Base-by-base conservation (phyloP, 2,113 vertebrate species). In the Tyrannus savana region DNA sequence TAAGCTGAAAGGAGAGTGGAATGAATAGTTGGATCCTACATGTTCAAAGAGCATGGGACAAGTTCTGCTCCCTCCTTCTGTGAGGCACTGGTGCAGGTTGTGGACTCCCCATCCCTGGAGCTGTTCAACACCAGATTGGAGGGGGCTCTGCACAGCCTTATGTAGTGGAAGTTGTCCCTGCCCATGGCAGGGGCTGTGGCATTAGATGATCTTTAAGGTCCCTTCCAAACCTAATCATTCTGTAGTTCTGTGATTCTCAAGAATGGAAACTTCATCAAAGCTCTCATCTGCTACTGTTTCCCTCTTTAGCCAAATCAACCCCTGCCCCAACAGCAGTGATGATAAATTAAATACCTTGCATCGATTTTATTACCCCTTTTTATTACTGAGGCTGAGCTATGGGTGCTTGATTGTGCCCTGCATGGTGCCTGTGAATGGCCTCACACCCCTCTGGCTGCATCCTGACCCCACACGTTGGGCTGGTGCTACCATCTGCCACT, bases 181-280 rank as follows among this genome's bases (percentile, higher is more conserved):
- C 11, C 28, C n/a, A 23, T 41, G 10, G 68, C 10, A 2, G 6
- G 19, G 19, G 35, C 7, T 0, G 2, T 28, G n/a, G n/a, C 30
- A 23, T 3, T n/a, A 17, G 8, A 41, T 21, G 47, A 13, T 41
- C n/a, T 53, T 28, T 28, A 39, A 28, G 15, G 28, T 87, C 18
- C 15, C 24, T 71, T 71, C 47, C 24, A 47, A 4, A 15, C 2
- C 3, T 60, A 8, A 8, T 46, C 3, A 28, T 71, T 62, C n/a
- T 53, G 6, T 39, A n/a, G 4, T 46, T 78, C 12, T 6, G 0
- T 1, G 0, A 4, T 53, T 23, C 46, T 90, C 19, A 39, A 72
- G 52, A 69, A 5, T 0, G 4, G 52, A 18, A 37, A 56, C 28
- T 19, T 53, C n/a, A 59, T 25, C 35, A 28, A 56, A 84, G 33